These are phyloP conservation scores for Chrysaora quinquecirrha DNA, from an alignment of 30 jellyfish, hydroid and myxozoan genomes.

Conservation along the genomic window DNA sequence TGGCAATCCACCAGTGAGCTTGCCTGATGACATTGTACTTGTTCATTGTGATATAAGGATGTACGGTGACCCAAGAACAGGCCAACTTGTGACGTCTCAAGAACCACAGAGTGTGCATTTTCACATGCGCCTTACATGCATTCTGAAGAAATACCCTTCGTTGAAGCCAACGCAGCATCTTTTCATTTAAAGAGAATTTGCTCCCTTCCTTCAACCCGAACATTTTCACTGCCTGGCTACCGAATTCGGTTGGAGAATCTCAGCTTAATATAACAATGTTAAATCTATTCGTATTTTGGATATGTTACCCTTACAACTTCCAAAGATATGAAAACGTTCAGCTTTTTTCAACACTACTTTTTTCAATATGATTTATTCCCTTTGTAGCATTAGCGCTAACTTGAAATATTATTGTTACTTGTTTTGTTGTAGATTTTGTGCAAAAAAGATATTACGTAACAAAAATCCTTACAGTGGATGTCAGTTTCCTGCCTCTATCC, in stretches of 20 bases:
- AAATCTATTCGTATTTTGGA: neutral
- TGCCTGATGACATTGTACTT: conserved; percentile 1
- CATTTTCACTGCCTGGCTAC: conserved; percentile 2
- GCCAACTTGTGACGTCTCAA: conserved; percentile 1
- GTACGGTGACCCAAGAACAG: neutral
- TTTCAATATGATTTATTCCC: neutral
- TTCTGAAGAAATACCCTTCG: neutral
- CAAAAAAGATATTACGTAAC: neutral
- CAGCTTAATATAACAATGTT: neutral
- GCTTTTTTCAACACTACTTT: neutral
- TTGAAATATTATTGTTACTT: neutral
- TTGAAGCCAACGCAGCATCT: neutral
- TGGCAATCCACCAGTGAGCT: neutral
- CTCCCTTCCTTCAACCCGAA: neutral
- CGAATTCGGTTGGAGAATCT: no score
- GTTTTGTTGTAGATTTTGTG: no score
- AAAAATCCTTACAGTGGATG: neutral
- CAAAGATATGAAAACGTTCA: neutral
- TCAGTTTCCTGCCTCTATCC: conserved; percentile 1
- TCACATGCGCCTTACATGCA: neutral
- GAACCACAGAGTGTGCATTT: conserved; percentile 3
- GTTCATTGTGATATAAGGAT: neutral
- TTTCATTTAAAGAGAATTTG: neutral
- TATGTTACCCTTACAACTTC: neutral
- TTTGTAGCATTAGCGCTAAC: neutral